Conservation (phyloP, 2,797 vertebrate species). For the Clamator glandarius region DNA sequence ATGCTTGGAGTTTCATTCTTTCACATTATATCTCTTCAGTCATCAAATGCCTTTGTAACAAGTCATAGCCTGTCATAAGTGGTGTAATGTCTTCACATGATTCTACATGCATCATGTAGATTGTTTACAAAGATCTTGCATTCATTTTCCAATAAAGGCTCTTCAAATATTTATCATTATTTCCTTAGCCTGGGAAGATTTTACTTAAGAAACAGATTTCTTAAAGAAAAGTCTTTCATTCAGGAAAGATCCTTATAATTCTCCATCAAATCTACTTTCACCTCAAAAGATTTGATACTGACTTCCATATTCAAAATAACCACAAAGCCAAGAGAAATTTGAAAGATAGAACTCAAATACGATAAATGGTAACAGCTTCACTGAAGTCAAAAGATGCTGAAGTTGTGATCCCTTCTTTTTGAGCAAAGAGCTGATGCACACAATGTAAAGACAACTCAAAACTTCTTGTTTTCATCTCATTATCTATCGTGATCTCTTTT, state of each 20-base stretch:
- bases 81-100: background rate
- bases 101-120: background rate
- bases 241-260: background rate
- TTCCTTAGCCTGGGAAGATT: background rate
- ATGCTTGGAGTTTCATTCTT: background rate
- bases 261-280: background rate
- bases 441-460: background rate
- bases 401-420: background rate
- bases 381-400: background rate
- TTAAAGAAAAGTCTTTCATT: background rate
- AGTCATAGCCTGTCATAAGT: fast-evolving
- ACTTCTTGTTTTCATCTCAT: background rate
- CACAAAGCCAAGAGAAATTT: background rate
- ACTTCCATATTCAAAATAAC: background rate
- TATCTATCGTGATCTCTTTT: background rate
- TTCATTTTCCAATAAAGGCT: background rate
- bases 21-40: background rate
- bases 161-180: background rate
- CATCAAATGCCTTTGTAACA: background rate
- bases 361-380: background rate
- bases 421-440: background rate
- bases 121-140: background rate
- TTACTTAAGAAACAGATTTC: background rate
- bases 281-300: background rate
- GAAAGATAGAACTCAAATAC: background rate